Evolutionary conservation across 2,113 vertebrate genomes (phyloP).

Genomic region (Nerophis lumbriciformis): DNA sequence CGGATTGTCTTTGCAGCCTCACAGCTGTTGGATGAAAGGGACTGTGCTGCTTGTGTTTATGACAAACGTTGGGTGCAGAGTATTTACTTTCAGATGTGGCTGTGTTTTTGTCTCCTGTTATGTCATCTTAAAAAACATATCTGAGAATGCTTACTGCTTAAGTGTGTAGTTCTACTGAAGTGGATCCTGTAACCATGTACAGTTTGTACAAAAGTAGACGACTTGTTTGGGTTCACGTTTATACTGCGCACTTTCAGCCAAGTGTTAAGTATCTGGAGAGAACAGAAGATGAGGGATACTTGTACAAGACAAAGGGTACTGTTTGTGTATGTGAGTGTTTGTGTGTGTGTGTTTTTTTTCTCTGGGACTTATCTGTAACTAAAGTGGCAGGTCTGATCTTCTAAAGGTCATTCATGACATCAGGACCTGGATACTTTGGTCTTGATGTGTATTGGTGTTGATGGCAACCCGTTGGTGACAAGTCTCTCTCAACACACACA

Average conservation of each 20-base stretch:
- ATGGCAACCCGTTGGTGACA: constrained; percentile 51
- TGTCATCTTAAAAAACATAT: not conserved
- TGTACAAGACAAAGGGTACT: not conserved
- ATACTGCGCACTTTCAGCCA: too few species aligned
- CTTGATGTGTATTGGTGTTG: constrained; percentile 65
- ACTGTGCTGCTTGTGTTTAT: constrained; percentile 19
- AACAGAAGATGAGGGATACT: not conserved
- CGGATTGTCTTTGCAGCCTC: constrained; percentile 18
- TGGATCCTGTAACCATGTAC: too few species aligned
- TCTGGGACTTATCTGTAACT: constrained; percentile 64
- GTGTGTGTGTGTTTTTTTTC: constrained; percentile 36
- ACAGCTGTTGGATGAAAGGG: constrained; percentile 41
- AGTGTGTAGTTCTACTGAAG: too few species aligned
- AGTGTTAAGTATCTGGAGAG: too few species aligned
- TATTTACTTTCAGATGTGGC: constrained; percentile 4
- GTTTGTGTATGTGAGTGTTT: constrained; percentile 15
- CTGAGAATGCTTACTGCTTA: not conserved
- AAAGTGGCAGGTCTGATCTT: constrained; percentile 72
- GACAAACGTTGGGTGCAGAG: constrained; percentile 8
- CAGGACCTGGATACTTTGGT: constrained; percentile 51
- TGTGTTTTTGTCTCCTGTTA: not conserved
- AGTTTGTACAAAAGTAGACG: too few species aligned
- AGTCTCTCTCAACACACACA: constrained; percentile 8
- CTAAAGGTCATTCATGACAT: constrained; percentile 74
- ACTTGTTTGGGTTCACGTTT: too few species aligned